These are phyloP conservation scores for Cyclura pinguis DNA, from an alignment of 2,797 vertebrate genomes.

Conservation along the genomic window DNA sequence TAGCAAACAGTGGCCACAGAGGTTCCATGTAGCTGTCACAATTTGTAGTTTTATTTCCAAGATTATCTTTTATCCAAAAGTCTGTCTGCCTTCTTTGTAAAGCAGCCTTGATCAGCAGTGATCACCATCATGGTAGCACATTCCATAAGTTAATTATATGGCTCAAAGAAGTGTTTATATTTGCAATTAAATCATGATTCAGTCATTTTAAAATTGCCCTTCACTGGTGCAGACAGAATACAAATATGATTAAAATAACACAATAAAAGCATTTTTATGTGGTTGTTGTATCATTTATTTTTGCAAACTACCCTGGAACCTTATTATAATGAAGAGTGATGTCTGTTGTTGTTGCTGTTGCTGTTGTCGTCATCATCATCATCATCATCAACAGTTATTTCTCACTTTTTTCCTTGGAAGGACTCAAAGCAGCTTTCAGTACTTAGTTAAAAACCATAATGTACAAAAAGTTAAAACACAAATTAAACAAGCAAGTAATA, in stretches of 20 bases:
- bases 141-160: not conserved
- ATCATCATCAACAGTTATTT: too few relatives aligned
- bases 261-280: not conserved
- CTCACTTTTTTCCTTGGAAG: too few relatives aligned
- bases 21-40: not conserved
- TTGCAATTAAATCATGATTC: not conserved
- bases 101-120: not conserved
- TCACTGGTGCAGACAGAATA: not conserved
- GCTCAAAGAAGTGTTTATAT: not conserved
- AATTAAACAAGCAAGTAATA: too few relatives aligned
- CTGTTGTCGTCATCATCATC: too few relatives aligned
- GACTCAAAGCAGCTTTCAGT: too few relatives aligned
- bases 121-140: not conserved
- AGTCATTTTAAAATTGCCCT: not conserved
- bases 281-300: not conserved
- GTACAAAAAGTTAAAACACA: too few relatives aligned
- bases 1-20: not conserved
- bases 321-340: not conserved
- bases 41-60: not conserved
- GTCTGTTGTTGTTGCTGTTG: too few relatives aligned
- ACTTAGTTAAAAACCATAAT: too few relatives aligned
- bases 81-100: not conserved
- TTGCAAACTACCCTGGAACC: not conserved
- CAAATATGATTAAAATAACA: not conserved
- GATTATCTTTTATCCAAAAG: not conserved